Base-by-base conservation (phyloP, 2,888 invertebrate species). In the Tinea trinotella region DNA sequence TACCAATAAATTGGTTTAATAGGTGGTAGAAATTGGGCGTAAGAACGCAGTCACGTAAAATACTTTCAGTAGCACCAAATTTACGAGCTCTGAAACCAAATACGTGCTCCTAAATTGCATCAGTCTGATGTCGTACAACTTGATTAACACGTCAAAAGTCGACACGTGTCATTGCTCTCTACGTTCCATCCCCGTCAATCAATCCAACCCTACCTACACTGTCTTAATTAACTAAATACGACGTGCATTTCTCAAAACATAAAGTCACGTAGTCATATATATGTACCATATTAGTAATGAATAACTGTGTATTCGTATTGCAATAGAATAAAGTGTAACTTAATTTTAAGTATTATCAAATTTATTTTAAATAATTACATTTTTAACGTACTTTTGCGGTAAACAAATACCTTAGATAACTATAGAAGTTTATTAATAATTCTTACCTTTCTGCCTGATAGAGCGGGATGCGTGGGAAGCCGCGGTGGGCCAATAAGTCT, bases 401-500 rank as follows among this genome's bases (percentile, higher is more conserved):
- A n/a, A n/a, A n/a, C n/a, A n/a, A n/a, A n/a, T n/a, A n/a, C n/a
- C n/a, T n/a, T n/a, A n/a, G n/a, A n/a, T n/a, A n/a, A n/a, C n/a
- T n/a, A n/a, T n/a, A n/a, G n/a, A 44, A n/a, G n/a, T 30, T 30
- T 30, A 30, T 10, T 30, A 2, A 40, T 4, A 36, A 34, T 30
- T 18, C 67, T 54, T 74, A 83, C 83, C 82, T 84, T 83, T 63
- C 83, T 70, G 20, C 73, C 75, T 46, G 69, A 60, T 56, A 74
- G 71, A 3, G 64, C 60, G 59, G 76, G 79, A 63, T 81, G 56
- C 18, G 20, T 80, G 48, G 62, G 74, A 64, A 81, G 57, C 13
- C 68, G 78, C 44, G 76, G 78, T 7, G 84, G 84, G 35, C 81
- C 82, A 46, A 84, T 76, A n/a, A 84, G 75, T 65, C 84, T 62